A percentile compares a stretch with the other conserved stretches of the same genome.
Conservation (phyloP, 2,797 vertebrate genomes). For the Platyrinchus mystaceus region DNA sequence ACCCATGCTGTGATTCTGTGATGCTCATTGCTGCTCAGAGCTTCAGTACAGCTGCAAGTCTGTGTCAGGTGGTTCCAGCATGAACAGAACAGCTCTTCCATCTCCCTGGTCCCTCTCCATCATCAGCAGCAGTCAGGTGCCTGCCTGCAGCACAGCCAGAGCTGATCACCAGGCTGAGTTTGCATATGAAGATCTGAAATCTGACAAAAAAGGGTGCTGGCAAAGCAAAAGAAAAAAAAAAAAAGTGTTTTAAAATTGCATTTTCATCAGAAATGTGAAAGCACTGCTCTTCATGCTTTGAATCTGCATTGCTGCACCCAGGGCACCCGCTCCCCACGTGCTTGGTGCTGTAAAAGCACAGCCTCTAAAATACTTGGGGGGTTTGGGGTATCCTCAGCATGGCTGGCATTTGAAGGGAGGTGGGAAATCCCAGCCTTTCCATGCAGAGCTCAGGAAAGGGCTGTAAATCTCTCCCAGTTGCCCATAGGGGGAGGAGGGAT, state of each 20-base stretch:
- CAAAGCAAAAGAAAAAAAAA: background rate
- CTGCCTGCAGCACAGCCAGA: rapidly evolving
- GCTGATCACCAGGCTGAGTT: background rate
- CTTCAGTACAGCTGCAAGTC: background rate
- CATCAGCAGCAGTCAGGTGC: background rate
- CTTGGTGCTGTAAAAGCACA: background rate
- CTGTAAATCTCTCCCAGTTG: background rate
- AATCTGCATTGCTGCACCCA: background rate
- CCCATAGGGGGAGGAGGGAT: rapidly evolving
- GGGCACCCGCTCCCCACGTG: rapidly evolving
- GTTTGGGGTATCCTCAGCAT: background rate
- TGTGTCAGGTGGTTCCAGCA: background rate
- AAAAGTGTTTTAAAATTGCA: background rate
- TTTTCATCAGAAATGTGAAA: background rate
- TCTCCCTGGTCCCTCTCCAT: background rate
- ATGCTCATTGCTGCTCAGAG: background rate
- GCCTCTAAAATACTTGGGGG: background rate
- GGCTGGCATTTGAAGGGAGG: background rate
- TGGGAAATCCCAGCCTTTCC: background rate
- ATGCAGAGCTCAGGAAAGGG: background rate
- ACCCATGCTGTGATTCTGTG: background rate
- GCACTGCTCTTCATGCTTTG: background rate
- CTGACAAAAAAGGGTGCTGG: background rate
- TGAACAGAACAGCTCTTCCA: background rate
- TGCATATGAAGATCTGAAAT: background rate